A percentile compares a stretch with the other conserved stretches of the same genome.
Evolutionary conservation across 1,140 invertebrate species (phyloP).

Genomic region (Drosophila lowei): DNA sequence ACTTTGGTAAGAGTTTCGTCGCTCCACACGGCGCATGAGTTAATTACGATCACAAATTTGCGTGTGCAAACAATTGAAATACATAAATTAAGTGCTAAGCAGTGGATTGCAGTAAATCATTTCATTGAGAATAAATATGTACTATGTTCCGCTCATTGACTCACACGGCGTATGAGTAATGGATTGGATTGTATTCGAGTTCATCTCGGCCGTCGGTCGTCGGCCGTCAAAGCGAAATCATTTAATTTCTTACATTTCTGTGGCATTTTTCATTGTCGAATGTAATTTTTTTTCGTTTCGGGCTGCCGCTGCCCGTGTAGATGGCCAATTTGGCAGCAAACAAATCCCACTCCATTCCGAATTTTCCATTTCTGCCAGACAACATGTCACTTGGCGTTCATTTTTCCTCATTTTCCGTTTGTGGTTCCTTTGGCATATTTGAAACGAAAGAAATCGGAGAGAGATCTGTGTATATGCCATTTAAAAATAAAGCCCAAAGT

Average conservation of each 20-base stretch:
- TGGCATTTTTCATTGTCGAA: conserved; percentile 31
- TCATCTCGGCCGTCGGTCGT: background rate
- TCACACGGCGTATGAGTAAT: conserved; percentile 62
- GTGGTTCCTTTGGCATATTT: conserved; percentile 21
- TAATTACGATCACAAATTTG: conserved; percentile 12
- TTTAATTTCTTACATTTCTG: conserved; percentile 43
- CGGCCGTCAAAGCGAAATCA: conserved; percentile 27
- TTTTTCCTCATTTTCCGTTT: conserved; percentile 22
- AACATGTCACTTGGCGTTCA: conserved; percentile 58
- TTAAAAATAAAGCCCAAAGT: conserved; percentile 74
- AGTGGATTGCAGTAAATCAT: background rate
- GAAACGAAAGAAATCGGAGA: conserved; percentile 22
- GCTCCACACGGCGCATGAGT: conserved; percentile 18
- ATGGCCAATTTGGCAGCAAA: conserved; percentile 68
- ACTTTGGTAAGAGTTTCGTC: conserved; percentile 56
- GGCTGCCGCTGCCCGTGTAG: conserved; percentile 11
- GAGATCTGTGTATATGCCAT: conserved; percentile 36
- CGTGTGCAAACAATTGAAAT: background rate
- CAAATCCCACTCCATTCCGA: conserved; percentile 37
- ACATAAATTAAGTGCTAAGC: conserved; percentile 6
- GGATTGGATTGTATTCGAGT: background rate
- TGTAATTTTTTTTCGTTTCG: conserved; percentile 25
- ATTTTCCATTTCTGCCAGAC: conserved; percentile 61
- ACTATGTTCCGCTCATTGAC: conserved; percentile 11
- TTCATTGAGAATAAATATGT: background rate